Conservation (phyloP, 2,113 vertebrate genomes). For the Romanogobio albipinnatus region DNA sequence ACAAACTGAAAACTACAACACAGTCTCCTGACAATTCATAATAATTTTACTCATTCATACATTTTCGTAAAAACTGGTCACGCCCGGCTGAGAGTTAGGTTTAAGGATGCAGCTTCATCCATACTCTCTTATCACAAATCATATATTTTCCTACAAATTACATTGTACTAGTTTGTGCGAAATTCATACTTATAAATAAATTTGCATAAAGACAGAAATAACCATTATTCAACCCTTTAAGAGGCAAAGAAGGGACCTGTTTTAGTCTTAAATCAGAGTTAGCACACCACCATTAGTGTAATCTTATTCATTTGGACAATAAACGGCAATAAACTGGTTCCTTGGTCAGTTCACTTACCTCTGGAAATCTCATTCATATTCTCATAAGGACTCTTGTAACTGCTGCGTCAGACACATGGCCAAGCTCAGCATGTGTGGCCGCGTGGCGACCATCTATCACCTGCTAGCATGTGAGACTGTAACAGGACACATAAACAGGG, state of each 20-base stretch:
- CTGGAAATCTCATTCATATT: constrained; percentile 9
- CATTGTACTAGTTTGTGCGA: not conserved
- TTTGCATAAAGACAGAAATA: not conserved
- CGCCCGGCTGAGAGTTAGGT: not conserved
- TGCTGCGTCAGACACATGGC: constrained; percentile 49
- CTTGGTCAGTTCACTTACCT: not conserved
- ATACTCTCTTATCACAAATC: not conserved
- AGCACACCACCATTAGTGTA: not conserved
- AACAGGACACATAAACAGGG: constrained; percentile 52
- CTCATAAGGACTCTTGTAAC: constrained; percentile 40
- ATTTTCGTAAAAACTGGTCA: not conserved
- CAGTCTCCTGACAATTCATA: not conserved
- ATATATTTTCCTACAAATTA: not conserved
- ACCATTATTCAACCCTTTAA: not conserved
- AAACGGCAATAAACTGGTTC: not conserved
- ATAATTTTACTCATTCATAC: not conserved
- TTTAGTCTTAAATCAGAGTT: not conserved
- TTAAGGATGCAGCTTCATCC: not conserved
- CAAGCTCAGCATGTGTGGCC: constrained; percentile 54
- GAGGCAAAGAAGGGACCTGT: not conserved
- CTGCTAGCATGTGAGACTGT: constrained; percentile 54
- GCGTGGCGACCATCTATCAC: constrained; percentile 53
- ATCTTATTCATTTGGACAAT: constrained; percentile 3
- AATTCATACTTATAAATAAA: not conserved
- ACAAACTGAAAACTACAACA: not conserved